These are phyloP conservation scores for Archocentrus centrarchus DNA, from an alignment of 2,113 vertebrate genomes.

Conservation along the genomic window DNA sequence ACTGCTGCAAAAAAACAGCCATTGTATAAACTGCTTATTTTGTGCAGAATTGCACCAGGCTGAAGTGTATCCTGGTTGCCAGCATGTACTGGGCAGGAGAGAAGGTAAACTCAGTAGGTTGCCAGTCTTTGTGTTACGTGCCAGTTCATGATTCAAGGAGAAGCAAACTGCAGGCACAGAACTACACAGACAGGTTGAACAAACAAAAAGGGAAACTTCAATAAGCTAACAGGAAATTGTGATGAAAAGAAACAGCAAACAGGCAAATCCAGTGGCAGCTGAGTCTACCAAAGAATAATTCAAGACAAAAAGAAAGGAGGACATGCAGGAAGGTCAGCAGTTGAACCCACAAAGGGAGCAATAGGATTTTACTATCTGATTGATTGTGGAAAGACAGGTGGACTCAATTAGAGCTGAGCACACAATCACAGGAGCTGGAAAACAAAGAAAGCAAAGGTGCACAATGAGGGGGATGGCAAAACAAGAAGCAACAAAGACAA, in stretches of 20 bases:
- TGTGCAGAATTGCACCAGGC: neutral
- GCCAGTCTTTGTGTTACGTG: neutral
- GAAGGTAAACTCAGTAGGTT: neutral
- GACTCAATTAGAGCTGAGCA: neutral
- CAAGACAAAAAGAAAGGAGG: neutral
- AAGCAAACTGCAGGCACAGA: neutral
- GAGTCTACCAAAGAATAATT: neutral
- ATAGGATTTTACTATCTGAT: neutral
- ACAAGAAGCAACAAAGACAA: neutral
- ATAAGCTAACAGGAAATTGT: neutral
- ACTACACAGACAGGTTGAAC: neutral
- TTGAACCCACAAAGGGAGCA: neutral
- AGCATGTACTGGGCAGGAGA: neutral
- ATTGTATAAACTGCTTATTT: neutral
- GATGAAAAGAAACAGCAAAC: neutral
- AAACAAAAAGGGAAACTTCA: neutral
- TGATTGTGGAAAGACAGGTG: neutral
- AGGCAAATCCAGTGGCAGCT: neutral
- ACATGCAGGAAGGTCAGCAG: neutral
- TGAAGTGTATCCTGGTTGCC: neutral
- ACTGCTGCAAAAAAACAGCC: neutral
- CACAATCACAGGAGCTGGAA: neutral
- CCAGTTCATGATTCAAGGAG: neutral
- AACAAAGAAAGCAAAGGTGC: neutral
- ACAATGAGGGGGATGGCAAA: neutral